phyloP scores from a whole-genome alignment of 2,113 vertebrate species.

The Eupsittula cactorum region DNA sequence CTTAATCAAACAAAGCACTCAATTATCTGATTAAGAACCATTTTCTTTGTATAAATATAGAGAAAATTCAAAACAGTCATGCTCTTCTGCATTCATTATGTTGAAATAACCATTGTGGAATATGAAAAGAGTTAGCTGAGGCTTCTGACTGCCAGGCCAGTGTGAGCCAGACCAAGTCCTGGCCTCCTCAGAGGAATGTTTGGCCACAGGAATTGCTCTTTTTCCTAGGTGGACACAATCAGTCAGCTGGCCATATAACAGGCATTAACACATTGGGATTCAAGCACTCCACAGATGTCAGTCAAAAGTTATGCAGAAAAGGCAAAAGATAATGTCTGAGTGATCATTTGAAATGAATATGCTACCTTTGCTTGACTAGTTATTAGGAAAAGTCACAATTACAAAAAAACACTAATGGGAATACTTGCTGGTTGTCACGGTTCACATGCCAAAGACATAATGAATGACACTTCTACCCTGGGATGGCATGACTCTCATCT shows the following conservation, averaged over 20 bases:
- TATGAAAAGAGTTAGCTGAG: background rate
- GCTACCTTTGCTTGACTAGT: background rate
- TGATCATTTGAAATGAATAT: background rate
- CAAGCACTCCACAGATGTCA: background rate
- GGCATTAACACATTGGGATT: background rate
- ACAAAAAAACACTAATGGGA: background rate
- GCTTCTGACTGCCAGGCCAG: background rate
- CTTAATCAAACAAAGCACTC: background rate
- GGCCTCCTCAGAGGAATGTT: background rate
- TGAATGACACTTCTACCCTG: background rate
- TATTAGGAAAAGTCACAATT: background rate
- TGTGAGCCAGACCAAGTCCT: background rate
- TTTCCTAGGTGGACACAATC: background rate
- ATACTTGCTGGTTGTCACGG: background rate
- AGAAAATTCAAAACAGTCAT: background rate
- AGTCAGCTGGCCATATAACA: background rate
- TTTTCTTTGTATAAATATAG: background rate
- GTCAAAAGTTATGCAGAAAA: background rate
- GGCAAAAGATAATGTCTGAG: background rate
- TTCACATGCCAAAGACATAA: background rate
- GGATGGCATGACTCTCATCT: rapidly evolving
- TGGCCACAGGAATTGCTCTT: background rate
- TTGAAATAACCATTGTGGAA: background rate
- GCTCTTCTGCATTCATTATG: background rate
- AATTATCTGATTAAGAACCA: background rate